phyloP scores from a whole-genome alignment of 2,797 vertebrate species.

The Psittacula echo region DNA sequence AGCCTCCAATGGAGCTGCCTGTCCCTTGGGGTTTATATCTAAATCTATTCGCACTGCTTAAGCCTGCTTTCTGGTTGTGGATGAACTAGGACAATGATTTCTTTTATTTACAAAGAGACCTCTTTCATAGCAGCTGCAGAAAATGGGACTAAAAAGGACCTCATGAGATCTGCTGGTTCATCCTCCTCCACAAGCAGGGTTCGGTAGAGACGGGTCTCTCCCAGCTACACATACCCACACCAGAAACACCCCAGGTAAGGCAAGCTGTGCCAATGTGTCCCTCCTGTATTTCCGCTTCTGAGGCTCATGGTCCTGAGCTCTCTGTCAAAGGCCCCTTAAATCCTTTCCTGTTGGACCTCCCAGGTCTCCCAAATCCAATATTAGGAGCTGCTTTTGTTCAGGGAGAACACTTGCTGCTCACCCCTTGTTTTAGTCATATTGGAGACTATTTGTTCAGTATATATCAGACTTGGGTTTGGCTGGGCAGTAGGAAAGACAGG shows the following conservation, averaged over 20 bases:
- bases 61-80: background rate
- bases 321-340: background rate
- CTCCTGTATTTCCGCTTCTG: background rate
- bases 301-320: background rate
- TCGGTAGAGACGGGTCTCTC: background rate
- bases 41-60: slow-evolving; percentile 19
- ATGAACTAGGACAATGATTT: background rate
- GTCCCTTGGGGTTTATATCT: slow-evolving; percentile 31
- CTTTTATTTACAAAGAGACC: background rate
- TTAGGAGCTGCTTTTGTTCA: background rate
- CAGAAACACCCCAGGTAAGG: background rate
- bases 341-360: background rate
- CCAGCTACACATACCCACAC: rapidly evolving
- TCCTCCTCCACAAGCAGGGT: background rate
- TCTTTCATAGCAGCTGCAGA: background rate
- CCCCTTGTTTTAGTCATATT: background rate
- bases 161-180: background rate
- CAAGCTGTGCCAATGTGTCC: background rate
- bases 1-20: background rate
- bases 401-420: background rate
- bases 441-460: background rate
- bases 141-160: background rate
- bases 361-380: background rate
- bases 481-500: background rate
- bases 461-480: rapidly evolving